Base-by-base conservation (phyloP, 1,140 invertebrate species). In the Andrena cerasifolii region DNA sequence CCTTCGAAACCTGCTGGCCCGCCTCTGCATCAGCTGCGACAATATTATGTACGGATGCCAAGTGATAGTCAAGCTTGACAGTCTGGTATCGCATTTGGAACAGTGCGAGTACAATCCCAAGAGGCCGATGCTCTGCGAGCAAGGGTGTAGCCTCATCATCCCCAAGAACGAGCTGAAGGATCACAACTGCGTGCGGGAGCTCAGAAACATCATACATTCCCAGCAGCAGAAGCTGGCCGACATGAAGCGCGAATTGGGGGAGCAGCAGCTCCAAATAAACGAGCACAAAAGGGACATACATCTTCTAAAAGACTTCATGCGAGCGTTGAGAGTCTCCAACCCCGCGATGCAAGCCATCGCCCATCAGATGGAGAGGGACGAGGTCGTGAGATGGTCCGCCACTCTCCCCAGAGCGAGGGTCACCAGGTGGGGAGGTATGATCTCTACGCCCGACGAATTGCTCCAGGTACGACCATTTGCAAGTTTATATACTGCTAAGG, bases 351-450 rank as follows among this genome's bases (percentile, higher is more conserved):
- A 97, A 58, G 97, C 97, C 16, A 96, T 98, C 53, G 96, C 96
- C 6, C 96, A 98, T 89, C 96, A 98, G 85, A 98, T 98, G 96
- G 97, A 99, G 90, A 94, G 97, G 62, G 97, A 98, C 87, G 98
- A 98, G 93, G 96, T 98, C 62, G 94, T 97, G n/a, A 94, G 97
- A 89, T 99, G 98, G 98, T 96, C 97, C 36, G 95, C 94, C 78
- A 96, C 96, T 2, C 92, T 99, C 26, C 94, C 96, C 18, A 93
- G 97, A 62, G 98, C 98, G 1, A 93, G 97, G 82, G 98, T 99
- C 33, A 98, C 97, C 1, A 94, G 98, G 65, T 99, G 98, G 98
- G 98, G 98, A 67, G 98, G 98, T 67, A 99, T 99, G 97, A 99
- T 99, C 73, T 98, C 97, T 21, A 99, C 98, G 1, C 98, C 98